Base-by-base conservation (phyloP, 2,888 invertebrate genomes). In the Dascillus cervinus region DNA sequence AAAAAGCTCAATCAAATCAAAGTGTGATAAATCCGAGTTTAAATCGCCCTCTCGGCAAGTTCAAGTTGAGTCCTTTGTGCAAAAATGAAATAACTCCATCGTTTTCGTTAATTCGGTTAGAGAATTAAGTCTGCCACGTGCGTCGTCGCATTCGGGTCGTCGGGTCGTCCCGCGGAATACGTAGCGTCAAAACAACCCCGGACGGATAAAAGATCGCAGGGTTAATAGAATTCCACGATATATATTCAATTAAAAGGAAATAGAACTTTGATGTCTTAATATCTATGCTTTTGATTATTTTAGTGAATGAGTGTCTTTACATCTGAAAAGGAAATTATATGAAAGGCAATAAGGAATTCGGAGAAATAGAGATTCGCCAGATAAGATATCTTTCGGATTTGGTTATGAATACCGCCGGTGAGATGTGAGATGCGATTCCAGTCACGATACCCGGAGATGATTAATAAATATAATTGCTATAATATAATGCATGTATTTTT, bases 231-330 rank as follows among this genome's bases (percentile, higher is more conserved):
- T 34, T 26, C 17, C 23, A 24, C 24, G 26, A 38, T 38, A 38
- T 29, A 34, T 31, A 38, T 38, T 38, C 38, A 38, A 38, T 38
- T 38, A 37, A 37, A 37, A 37, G 37, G 37, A 37, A 37, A 37
- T 37, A 38, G 38, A 38, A 34, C 38, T 38, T 38, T 38, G 38
- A 38, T 38, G 38, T 38, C 34, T 30, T 33, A 33, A 27, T 19
- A 22, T 33, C 34, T 38, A 31, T 34, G 30, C 29, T 17, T 26
- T 25, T 24, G 13, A 23, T 25, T 24, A 29, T 38, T 33, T n/a
- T 34, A 15, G 34, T 8, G 13, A 34, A 29, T 29, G 34, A 34
- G 29, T 29, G 14, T 11, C 20, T 28, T 11, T 20, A 34, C 22
- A 29, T 29, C 19, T 24, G 13, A 34, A 34, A n/a, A 34, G 34